Evolutionary conservation across 1,140 invertebrate species (phyloP).

Genomic region (Hylaeus volcanicus): DNA sequence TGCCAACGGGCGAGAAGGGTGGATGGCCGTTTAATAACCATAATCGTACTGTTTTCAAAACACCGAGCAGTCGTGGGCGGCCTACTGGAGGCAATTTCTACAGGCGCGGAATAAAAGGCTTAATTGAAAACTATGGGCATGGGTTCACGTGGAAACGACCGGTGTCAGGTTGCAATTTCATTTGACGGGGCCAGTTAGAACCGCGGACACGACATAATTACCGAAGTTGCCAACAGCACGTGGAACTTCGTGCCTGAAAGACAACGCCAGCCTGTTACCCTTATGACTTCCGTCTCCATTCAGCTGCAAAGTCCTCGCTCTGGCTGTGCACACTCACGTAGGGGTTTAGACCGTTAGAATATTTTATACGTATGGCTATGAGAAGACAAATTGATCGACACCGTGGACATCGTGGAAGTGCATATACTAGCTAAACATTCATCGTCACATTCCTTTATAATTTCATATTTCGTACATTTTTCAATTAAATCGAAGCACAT

Average conservation of each 20-base stretch:
- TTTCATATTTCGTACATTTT: too few relatives aligned
- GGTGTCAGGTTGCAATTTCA: constrained; percentile 55
- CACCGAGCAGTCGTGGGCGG: background rate
- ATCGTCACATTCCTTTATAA: too few relatives aligned
- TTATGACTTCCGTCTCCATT: constrained; percentile 56
- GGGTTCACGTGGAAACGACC: constrained; percentile 12
- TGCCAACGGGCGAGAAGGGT: too few relatives aligned
- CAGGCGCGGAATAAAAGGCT: constrained; percentile 46
- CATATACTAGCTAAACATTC: too few relatives aligned
- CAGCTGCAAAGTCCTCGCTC: background rate
- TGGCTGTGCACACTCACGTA: too few relatives aligned
- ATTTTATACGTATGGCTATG: too few relatives aligned
- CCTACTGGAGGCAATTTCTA: constrained; percentile 12
- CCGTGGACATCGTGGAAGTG: too few relatives aligned
- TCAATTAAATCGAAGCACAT: too few relatives aligned
- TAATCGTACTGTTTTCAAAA: constrained; percentile 40
- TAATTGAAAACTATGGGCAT: constrained; percentile 54
- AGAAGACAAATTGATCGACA: too few relatives aligned
- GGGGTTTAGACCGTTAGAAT: too few relatives aligned
- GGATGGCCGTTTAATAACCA: constrained; percentile 25
- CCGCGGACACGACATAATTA: constrained; percentile 61
- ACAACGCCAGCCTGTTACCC: constrained; percentile 43
- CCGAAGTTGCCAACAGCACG: constrained; percentile 55
- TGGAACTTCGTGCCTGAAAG: constrained; percentile 37
- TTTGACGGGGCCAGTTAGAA: constrained; percentile 52